Percentiles rank a stretch among this genome's conserved stretches.
Evolutionary conservation across 30 jellyfish, hydroid and myxozoan species (phyloP).

Genomic region (Aurelia sp.): DNA sequence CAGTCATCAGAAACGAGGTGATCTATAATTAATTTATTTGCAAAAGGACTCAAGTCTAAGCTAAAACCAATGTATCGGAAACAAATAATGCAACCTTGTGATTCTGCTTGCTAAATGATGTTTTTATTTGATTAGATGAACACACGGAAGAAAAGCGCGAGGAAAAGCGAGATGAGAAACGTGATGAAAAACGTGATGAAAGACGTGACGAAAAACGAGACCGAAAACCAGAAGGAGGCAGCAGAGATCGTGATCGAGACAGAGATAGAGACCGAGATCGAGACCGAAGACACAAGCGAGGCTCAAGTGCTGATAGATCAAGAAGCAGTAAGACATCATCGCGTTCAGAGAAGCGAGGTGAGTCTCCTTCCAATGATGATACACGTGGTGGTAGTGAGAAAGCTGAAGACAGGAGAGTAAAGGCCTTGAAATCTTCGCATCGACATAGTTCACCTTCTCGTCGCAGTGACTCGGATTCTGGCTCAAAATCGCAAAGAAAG

Average conservation of each 20-base stretch:
- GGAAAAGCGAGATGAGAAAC: constrained; percentile 10
- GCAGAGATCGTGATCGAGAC: constrained; percentile 60
- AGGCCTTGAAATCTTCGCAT: constrained; percentile 48
- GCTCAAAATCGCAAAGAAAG: constrained; percentile 52
- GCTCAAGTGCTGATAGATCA: constrained; percentile 58
- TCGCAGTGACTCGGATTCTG: constrained; percentile 60
- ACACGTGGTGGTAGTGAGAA: constrained; percentile 31
- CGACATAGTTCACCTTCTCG: constrained; percentile 62
- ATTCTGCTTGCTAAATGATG: too few relatives aligned
- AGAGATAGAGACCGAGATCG: constrained; percentile 69
- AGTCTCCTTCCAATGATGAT: constrained; percentile 44
- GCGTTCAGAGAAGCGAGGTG: constrained; percentile 42
- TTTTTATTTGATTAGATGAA: too few relatives aligned
- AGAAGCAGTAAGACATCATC: constrained; percentile 41
- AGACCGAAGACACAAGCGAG: constrained; percentile 40
- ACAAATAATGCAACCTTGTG: too few relatives aligned
- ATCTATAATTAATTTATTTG: too few relatives aligned
- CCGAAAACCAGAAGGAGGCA: constrained; percentile 35
- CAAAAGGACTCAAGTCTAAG: too few relatives aligned
- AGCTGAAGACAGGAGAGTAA: constrained; percentile 62
- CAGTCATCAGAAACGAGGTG: constrained; percentile 50
- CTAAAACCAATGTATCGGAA: too few relatives aligned
- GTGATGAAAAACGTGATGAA: constrained; percentile 65
- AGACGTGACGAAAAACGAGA: constrained; percentile 69
- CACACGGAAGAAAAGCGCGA: too few relatives aligned